Percentiles rank a stretch among this genome's conserved stretches.
These are phyloP conservation scores for Diorhabda carinulata DNA, from an alignment of 1,140 invertebrate genomes.

Conservation along the genomic window DNA sequence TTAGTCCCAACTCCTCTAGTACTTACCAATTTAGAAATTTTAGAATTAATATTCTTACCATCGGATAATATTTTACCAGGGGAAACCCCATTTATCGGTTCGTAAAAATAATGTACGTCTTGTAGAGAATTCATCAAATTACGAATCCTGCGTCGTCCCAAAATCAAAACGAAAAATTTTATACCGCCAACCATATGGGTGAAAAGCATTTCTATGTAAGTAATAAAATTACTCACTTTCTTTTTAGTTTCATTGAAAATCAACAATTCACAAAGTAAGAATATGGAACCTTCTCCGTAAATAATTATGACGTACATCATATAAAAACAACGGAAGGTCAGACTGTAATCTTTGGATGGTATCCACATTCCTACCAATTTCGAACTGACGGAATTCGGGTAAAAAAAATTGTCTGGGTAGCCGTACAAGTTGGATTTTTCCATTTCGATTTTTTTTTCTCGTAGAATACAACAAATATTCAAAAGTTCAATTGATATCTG, in stretches of 20 bases:
- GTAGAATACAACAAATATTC: no score
- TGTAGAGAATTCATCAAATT: constrained; percentile 22
- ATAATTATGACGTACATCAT: neutral
- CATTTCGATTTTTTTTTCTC: no score
- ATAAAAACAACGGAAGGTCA: neutral
- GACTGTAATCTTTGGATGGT: neutral
- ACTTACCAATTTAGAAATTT: constrained; percentile 13
- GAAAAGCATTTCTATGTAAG: constrained; percentile 37
- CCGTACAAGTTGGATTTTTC: neutral
- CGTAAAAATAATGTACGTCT: constrained; percentile 21
- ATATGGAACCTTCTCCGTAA: constrained; percentile 1
- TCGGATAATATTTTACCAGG: constrained; percentile 1
- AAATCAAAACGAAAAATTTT: constrained; percentile 26
- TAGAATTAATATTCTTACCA: constrained; percentile 1
- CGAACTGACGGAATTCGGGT: neutral
- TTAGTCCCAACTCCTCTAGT: no score
- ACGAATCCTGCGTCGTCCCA: constrained; percentile 8
- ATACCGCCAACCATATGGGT: constrained; percentile 26
- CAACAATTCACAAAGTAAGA: constrained; percentile 14
- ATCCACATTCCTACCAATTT: constrained; percentile 13
- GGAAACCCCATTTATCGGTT: neutral
- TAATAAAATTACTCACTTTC: constrained; percentile 15
- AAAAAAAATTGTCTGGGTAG: constrained; percentile 10
- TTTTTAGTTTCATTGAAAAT: constrained; percentile 10
- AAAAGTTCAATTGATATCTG: no score